Base-by-base conservation (phyloP, 2,113 vertebrate species). In the Ursus arctos region DNA sequence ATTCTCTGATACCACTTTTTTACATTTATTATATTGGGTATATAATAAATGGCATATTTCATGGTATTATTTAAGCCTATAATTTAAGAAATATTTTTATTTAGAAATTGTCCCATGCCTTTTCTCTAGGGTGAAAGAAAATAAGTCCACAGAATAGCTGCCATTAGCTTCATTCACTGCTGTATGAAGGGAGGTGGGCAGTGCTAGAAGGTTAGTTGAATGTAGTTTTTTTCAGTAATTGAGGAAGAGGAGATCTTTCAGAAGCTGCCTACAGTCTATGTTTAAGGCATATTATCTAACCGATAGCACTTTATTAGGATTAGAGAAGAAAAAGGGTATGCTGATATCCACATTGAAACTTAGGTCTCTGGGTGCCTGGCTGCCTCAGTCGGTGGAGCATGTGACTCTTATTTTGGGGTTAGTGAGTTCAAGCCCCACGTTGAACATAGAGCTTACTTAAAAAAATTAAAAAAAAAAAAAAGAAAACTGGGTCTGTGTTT, bases 41-140 rank as follows among this genome's bases (percentile, higher is more conserved):
- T 80, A 63, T 93, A 81, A 93, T 89, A 67, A 88, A n/a, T 93
- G 59, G 10, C 33, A 71, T 95, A 77, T 91, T 96, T 95, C 53
- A 92, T 96, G 61, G 16, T 86, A 51, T 89, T 96, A 88, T 53
- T 92, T 95, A 76, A 92, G 36, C 49, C 43, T 81, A 3, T 83
- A 72, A 55, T 74, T 96, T 96, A 92, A 92, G 69, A 94, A 84
- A 85, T 76, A 77, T 40, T 93, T 97, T 97, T 97, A 59, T 88
- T 96, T 92, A 94, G 55, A 96, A 94, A 72, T 94, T 94, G 16
- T 79, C 61, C 55, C n/a, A 47, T 94, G 57, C 71, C 76, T 95
- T 92, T 88, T 82, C 16, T 88, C n/a, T 91, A 86, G 82, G 40
- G 51, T 81, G 55, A 95, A 89, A 87, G 84, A 84, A 79, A 95